A percentile compares a stretch with the other conserved stretches of the same genome.
These are phyloP conservation scores for Spilogale gracilis DNA, from an alignment of 2,113 vertebrate genomes.

Conservation along the genomic window DNA sequence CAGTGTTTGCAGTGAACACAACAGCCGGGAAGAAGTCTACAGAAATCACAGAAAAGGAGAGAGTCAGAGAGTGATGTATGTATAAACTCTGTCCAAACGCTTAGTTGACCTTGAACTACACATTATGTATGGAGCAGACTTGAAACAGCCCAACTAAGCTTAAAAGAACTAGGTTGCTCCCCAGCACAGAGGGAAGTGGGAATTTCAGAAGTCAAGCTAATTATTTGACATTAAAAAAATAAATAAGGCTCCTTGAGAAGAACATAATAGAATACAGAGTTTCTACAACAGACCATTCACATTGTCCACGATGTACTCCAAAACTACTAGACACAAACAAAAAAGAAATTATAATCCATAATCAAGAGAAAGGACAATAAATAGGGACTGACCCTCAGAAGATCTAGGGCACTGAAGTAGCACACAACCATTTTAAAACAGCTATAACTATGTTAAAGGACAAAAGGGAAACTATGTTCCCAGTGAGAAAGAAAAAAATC, in stretches of 20 bases:
- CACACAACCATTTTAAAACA: constrained; percentile 22
- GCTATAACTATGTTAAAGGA: not conserved
- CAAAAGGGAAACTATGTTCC: not conserved
- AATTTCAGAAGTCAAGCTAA: constrained; percentile 39
- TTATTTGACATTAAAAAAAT: not conserved
- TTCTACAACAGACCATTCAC: constrained; percentile 1
- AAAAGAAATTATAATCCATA: not conserved
- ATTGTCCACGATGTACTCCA: constrained; percentile 13
- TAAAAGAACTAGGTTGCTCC: not conserved
- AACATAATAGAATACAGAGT: constrained; percentile 35
- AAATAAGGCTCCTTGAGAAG: not conserved
- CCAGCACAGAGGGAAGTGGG: not conserved
- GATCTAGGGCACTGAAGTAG: not conserved
- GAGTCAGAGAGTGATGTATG: not conserved
- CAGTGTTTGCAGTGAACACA: not conserved
- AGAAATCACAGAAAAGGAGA: not conserved
- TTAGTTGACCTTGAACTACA: not conserved
- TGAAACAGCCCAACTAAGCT: not conserved
- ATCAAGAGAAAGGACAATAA: constrained; percentile 27
- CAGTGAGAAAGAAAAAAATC: not conserved
- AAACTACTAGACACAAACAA: constrained; percentile 53
- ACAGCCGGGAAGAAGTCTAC: not conserved
- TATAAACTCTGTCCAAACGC: not conserved
- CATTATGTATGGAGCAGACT: not conserved
- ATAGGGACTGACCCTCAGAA: not conserved